Evolutionary conservation across 2,888 invertebrate species (phyloP).

Genomic region (Merodon equestris): DNA sequence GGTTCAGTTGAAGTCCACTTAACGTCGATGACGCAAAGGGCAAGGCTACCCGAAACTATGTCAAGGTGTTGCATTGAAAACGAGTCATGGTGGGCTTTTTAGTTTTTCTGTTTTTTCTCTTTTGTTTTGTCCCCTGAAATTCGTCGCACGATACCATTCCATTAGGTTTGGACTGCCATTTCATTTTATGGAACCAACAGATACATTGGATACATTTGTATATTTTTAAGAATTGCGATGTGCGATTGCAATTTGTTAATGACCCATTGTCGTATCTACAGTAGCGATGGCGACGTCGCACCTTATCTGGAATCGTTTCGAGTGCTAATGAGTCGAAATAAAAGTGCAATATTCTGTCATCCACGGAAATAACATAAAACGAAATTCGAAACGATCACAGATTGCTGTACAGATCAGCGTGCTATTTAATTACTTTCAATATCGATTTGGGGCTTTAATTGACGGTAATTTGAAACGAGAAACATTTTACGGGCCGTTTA

Average conservation of each 20-base stretch:
- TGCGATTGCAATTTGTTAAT: too few species aligned
- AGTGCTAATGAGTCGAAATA: conserved; percentile 13
- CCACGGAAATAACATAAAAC: conserved; percentile 9
- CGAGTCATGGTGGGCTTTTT: neutral
- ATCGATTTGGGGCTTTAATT: neutral
- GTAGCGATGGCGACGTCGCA: conserved; percentile 9
- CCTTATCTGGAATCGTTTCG: conserved; percentile 1
- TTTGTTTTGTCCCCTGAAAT: too few species aligned
- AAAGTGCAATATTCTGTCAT: conserved; percentile 5
- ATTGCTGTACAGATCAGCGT: neutral
- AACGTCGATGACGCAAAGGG: conserved; percentile 10
- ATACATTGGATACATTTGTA: too few species aligned
- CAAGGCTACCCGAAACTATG: conserved; percentile 7
- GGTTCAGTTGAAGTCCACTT: neutral
- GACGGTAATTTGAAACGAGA: conserved; percentile 9
- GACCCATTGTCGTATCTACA: neutral
- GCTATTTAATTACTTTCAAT: neutral
- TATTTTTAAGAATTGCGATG: too few species aligned
- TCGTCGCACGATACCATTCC: too few species aligned
- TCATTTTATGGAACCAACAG: too few species aligned
- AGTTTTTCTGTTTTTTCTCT: neutral
- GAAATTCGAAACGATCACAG: too few species aligned
- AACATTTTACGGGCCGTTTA: conserved; percentile 13
- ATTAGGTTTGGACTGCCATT: too few species aligned
- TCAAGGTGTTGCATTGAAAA: conserved; percentile 26